Evolutionary conservation across 2,888 invertebrate species (phyloP).

Genomic region (Netelia fuscicornis): DNA sequence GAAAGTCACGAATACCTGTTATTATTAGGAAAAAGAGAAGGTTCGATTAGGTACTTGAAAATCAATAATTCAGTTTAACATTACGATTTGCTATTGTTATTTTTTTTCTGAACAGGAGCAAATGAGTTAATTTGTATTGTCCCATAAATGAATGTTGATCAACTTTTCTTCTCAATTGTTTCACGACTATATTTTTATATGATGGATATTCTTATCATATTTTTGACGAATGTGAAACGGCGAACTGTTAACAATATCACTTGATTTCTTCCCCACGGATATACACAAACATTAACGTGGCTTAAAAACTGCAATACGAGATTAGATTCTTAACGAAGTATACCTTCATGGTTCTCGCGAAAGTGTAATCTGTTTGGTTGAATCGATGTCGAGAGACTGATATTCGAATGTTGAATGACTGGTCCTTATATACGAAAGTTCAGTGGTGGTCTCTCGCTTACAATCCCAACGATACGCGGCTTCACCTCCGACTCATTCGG

Average conservation of each 20-base stretch:
- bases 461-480: conserved; percentile 42
- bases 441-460: conserved; percentile 62
- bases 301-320: not conserved
- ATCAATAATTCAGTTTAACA: not conserved
- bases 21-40: not conserved
- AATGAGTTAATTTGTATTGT: too few species aligned
- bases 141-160: not conserved
- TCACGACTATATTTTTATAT: too few species aligned
- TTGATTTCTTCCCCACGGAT: too few species aligned
- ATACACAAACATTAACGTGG: too few species aligned
- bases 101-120: not conserved
- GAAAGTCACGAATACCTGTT: conserved; percentile 82
- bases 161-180: not conserved
- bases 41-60: not conserved
- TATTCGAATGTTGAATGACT: conserved; percentile 73
- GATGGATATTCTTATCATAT: too few species aligned
- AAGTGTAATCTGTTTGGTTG: conserved; percentile 68
- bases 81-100: not conserved
- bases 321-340: not conserved
- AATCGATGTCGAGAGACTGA: conserved; percentile 81
- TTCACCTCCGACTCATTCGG: conserved; percentile 45
- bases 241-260: too few species aligned
- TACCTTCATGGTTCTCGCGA: conserved; percentile 81
- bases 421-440: conserved; percentile 80
- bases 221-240: too few species aligned